These are phyloP conservation scores for Zaprionus kolodkinae DNA, from an alignment of 1,140 invertebrate genomes.

Conservation along the genomic window DNA sequence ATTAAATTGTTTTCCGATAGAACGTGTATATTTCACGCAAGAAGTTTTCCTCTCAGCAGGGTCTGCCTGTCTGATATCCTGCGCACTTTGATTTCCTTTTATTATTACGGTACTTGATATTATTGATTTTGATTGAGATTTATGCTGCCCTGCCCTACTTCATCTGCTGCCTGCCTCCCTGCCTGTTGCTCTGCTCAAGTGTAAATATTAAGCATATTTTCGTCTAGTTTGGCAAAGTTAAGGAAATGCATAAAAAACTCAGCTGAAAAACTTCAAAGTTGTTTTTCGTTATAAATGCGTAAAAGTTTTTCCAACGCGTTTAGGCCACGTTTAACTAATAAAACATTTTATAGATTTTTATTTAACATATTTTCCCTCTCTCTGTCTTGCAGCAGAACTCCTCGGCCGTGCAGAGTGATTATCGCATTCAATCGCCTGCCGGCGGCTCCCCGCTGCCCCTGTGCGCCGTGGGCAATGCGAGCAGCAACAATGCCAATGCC, in stretches of 20 bases:
- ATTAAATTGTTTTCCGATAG: conserved; percentile 84
- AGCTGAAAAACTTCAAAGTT: conserved; percentile 47
- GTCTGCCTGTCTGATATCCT: conserved; percentile 19
- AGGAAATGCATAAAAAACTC: conserved; percentile 51
- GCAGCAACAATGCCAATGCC: conserved; percentile 67
- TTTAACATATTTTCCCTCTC: conserved; percentile 42
- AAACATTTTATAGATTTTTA: conserved; percentile 52
- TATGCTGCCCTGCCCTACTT: conserved; percentile 46
- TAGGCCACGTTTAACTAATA: conserved; percentile 60
- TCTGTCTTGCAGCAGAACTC: conserved; percentile 86
- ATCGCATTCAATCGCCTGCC: conserved; percentile 82
- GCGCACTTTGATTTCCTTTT: conserved; percentile 58
- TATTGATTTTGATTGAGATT: conserved; percentile 83
- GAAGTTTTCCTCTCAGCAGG: conserved; percentile 55
- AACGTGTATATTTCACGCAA: conserved; percentile 82
- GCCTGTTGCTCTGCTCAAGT: conserved; percentile 29
- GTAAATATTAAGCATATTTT: conserved; percentile 70
- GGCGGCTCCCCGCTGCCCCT: conserved; percentile 83
- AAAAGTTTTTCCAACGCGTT: conserved; percentile 55
- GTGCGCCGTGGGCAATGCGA: conserved; percentile 62
- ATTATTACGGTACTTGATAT: conserved; percentile 81
- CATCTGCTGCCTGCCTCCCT: not conserved
- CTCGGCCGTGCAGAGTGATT: conserved; percentile 71
- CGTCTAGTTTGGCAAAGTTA: conserved; percentile 29
- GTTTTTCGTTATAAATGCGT: conserved; percentile 63